Base-by-base conservation (phyloP, 2,113 vertebrate species). In the Chloroceryle aenea region DNA sequence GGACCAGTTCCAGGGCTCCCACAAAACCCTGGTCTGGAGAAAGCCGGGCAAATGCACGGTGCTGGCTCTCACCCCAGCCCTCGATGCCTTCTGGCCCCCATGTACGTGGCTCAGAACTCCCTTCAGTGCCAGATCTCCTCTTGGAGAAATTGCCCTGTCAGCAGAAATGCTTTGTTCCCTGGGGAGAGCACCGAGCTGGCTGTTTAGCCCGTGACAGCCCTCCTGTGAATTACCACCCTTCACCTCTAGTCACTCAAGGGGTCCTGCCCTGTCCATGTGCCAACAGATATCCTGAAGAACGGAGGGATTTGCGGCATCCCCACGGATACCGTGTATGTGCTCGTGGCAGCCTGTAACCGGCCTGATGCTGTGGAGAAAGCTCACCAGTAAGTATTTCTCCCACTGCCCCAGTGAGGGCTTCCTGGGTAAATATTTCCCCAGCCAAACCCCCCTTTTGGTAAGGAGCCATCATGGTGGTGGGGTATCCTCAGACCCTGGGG, bases 281-380 rank as follows among this genome's bases (percentile, higher is more conserved):
- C 83, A 87, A 67, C 97, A 99, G 99, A 99, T 75, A 99, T 99
- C 92, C 98, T 99, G 98, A 99, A 98, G 98, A 98, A 96, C 0
- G 99, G 98, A 5, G 99, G 99, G 32, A 98, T 98, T 47, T 99
- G 99, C 34, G 98, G 98, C 77, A 98, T 99, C 97, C 99, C 99
- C 32, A 99, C 99, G 1, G 99, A 99, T 90, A 99, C 99, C 0
- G 99, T 99, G 73, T 99, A 99, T 14, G 99, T 99, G 87, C 98
- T 99, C 30, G 99, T 99, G 74, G 99, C 99, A 30, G 99, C 99
- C 63, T 99, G 99, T 94, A 98, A 97, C 92, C 98, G 98, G 32
- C 99, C 99, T 0, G 98, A 99, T 7, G 99, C 98, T 3, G 98
- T 99, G 32, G 95, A 99, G 90, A 99, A 98, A 85, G 99, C 99